Conservation (phyloP, 1,140 invertebrate genomes). For the Hormaphis cornu region DNA sequence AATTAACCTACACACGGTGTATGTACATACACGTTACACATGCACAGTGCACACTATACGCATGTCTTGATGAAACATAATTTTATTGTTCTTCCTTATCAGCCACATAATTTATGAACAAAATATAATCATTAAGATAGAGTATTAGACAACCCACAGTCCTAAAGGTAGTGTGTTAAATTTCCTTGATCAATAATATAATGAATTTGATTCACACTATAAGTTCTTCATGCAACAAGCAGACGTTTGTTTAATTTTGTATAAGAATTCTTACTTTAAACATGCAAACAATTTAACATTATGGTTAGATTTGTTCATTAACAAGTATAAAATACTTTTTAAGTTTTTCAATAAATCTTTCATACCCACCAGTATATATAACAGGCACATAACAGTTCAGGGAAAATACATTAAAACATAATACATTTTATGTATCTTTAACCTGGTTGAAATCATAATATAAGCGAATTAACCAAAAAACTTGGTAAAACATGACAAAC, state of each 20-base stretch:
- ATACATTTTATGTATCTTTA: background rate
- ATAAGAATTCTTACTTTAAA: background rate
- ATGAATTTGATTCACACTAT: background rate
- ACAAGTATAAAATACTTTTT: no score
- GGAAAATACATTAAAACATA: background rate
- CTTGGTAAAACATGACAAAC: background rate
- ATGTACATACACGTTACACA: no score
- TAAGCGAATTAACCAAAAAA: background rate
- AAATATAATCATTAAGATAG: background rate
- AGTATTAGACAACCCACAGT: background rate
- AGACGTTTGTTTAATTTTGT: background rate
- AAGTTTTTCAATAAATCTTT: no score
- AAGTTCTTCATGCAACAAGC: background rate
- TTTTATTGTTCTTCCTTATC: background rate
- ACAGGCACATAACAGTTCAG: background rate
- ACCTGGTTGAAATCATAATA: background rate
- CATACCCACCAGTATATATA: background rate
- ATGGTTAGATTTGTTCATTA: background rate
- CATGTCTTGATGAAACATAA: no score
- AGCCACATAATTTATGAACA: background rate
- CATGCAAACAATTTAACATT: conserved; percentile 13
- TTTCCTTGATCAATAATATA: background rate
- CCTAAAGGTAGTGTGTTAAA: background rate
- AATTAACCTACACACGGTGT: no score
- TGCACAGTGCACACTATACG: no score